Conservation (phyloP, 2,888 invertebrate genomes). For the Gari tellinella region DNA sequence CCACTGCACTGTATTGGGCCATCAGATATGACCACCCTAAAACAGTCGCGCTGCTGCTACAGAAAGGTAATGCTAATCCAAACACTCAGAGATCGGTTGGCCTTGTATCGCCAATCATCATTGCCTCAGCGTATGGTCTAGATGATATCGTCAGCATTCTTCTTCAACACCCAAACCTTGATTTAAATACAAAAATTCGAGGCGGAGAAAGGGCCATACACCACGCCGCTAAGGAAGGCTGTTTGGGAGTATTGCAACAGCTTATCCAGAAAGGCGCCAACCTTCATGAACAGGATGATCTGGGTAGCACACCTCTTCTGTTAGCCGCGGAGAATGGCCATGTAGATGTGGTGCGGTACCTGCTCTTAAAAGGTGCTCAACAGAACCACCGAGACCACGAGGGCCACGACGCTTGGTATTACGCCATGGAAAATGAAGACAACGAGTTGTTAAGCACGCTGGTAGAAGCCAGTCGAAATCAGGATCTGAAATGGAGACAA, state of each 20-base stretch:
- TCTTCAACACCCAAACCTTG: constrained; percentile 68
- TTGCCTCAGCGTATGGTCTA: constrained; percentile 81
- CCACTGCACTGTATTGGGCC: constrained; percentile 83
- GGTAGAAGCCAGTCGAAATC: constrained; percentile 30
- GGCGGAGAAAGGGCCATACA: constrained; percentile 83
- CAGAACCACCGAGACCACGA: constrained; percentile 75
- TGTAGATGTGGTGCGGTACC: constrained; percentile 68
- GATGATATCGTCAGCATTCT: constrained; percentile 65
- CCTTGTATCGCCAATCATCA: constrained; percentile 79
- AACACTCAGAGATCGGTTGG: constrained; percentile 78
- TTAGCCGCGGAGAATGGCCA: constrained; percentile 77
- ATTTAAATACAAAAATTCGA: constrained; percentile 75
- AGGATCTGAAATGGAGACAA: constrained; percentile 61
- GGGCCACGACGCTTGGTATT: constrained; percentile 80
- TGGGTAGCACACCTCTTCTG: constrained; percentile 79
- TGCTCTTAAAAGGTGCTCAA: constrained; percentile 71
- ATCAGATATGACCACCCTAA: constrained; percentile 78
- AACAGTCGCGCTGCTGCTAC: constrained; percentile 72
- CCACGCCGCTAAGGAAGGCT: constrained; percentile 83
- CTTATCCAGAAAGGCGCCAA: constrained; percentile 77
- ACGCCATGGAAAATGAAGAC: constrained; percentile 75
- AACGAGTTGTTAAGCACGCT: constrained; percentile 67
- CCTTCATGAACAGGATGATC: constrained; percentile 80
- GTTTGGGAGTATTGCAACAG: constrained; percentile 72
- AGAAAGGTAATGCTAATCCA: constrained; percentile 76